Conservation (phyloP, 1,140 invertebrate species). For the Eulimnadia texana region DNA sequence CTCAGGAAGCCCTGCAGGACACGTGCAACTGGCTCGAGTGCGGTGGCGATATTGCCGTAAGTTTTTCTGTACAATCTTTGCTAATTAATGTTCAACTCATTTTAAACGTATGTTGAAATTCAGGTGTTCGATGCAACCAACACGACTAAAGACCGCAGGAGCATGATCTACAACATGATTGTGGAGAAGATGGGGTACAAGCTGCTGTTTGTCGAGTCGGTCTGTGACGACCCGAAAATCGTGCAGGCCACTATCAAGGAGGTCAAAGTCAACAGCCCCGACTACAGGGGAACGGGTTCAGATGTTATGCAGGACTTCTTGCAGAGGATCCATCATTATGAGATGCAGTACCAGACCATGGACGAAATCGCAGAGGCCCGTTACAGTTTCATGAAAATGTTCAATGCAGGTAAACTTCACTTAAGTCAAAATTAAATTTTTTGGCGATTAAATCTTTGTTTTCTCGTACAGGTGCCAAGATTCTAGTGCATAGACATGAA, state of each 20-base stretch:
- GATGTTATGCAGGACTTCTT: slow-evolving; percentile 67
- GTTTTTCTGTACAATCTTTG: slow-evolving; percentile 24
- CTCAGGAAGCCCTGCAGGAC: slow-evolving; percentile 67
- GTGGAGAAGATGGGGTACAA: slow-evolving; percentile 58
- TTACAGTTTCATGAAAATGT: slow-evolving; percentile 47
- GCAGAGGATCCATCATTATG: slow-evolving; percentile 71
- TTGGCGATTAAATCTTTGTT: background rate
- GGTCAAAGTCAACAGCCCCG: slow-evolving; percentile 77
- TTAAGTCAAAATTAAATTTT: background rate
- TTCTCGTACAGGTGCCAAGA: slow-evolving; percentile 31
- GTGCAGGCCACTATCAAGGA: slow-evolving; percentile 78
- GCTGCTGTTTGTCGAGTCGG: slow-evolving; percentile 81
- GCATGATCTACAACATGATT: slow-evolving; percentile 59
- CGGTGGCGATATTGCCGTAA: slow-evolving; percentile 64
- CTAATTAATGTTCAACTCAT: background rate
- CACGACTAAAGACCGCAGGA: slow-evolving; percentile 61
- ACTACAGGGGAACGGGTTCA: slow-evolving; percentile 65
- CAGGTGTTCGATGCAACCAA: slow-evolving; percentile 89
- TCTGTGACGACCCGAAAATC: slow-evolving; percentile 67
- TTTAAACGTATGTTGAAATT: background rate
- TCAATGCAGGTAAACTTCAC: slow-evolving; percentile 41
- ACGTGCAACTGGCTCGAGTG: slow-evolving; percentile 57
- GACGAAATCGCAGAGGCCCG: slow-evolving; percentile 35
- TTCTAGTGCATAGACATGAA: slow-evolving; percentile 39
- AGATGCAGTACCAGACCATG: slow-evolving; percentile 60